Evolutionary conservation across 1,140 invertebrate species (phyloP).

Genomic region (Drosophila nigromelanica): DNA sequence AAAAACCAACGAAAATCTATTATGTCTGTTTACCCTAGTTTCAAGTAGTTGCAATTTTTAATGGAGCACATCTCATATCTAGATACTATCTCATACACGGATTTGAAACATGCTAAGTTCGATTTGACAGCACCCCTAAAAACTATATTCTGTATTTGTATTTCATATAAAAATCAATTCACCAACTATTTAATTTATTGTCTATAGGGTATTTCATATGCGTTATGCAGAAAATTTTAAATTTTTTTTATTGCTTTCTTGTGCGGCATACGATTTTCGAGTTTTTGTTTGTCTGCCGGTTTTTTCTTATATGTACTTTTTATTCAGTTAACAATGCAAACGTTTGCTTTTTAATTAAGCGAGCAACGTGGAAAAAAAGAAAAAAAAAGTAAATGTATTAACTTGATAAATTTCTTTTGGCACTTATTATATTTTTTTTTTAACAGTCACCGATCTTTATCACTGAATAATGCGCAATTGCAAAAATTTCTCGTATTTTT

Average conservation of each 20-base stretch:
- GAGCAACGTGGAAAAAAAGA: conserved; percentile 14
- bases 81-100: neutral
- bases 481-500: neutral
- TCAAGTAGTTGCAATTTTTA: neutral
- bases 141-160: too few relatives aligned
- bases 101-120: too few relatives aligned
- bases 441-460: conserved; percentile 29
- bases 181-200: too few relatives aligned
- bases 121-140: too few relatives aligned
- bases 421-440: conserved; percentile 46
- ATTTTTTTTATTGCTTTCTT: conserved; percentile 28
- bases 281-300: conserved; percentile 8
- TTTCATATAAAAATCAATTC: too few relatives aligned
- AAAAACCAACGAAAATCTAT: conserved; percentile 27
- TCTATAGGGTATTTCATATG: neutral
- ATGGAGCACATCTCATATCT: neutral
- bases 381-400: conserved; percentile 26
- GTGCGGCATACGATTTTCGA: conserved; percentile 28
- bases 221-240: neutral
- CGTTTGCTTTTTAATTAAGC: conserved; percentile 60
- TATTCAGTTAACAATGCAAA: conserved; percentile 52
- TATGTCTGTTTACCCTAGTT: neutral
- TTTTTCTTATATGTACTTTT: conserved; percentile 15
- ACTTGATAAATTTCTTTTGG: conserved; percentile 47
- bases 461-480: conserved; percentile 38